These are phyloP conservation scores for Holcopasites calliopsidis DNA, from an alignment of 1,140 invertebrate genomes.

Conservation along the genomic window DNA sequence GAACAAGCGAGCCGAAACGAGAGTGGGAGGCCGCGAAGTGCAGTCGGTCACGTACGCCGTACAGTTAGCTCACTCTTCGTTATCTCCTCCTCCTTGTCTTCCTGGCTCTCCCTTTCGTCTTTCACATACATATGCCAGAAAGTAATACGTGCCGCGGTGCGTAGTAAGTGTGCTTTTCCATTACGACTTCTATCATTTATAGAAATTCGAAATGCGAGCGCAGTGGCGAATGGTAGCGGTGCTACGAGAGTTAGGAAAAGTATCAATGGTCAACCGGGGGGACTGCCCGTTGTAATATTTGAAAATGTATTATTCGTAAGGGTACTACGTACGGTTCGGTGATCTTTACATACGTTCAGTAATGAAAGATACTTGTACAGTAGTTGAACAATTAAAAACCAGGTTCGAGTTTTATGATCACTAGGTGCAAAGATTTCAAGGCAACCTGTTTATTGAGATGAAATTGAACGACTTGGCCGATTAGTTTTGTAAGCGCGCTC, in stretches of 20 bases:
- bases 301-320: not conserved
- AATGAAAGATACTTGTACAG: not conserved
- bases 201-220: no score
- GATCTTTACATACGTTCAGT: no score
- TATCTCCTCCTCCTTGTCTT: conserved; percentile 38
- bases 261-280: not conserved
- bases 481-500: not conserved
- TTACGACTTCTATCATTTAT: no score
- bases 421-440: not conserved
- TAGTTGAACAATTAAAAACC: no score
- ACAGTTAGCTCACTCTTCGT: conserved; percentile 11
- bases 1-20: conserved; percentile 19
- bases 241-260: not conserved
- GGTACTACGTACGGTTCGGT: not conserved
- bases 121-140: conserved; percentile 1
- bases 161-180: conserved; percentile 5
- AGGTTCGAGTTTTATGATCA: not conserved
- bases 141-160: not conserved
- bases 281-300: not conserved
- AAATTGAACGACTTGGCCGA: not conserved
- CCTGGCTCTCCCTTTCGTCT: conserved; percentile 39
- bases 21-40: conserved; percentile 58
- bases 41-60: conserved; percentile 72
- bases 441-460: not conserved
- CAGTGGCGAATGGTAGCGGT: not conserved